Conservation (phyloP, 1,140 invertebrate species). For the Cecropterus lyciades region DNA sequence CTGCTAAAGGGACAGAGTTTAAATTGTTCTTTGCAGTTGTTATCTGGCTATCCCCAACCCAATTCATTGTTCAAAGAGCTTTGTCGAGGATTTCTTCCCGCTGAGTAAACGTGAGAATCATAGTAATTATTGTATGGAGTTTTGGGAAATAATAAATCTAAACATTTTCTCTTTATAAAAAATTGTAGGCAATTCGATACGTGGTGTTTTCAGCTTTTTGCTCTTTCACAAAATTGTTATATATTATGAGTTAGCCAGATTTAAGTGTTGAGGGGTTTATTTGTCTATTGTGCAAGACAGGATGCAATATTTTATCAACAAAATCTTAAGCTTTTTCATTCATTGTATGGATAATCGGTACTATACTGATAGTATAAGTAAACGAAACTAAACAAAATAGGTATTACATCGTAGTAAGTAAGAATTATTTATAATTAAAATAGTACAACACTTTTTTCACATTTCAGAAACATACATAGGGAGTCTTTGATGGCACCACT, state of each 20-base stretch:
- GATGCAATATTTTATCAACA: too few species aligned
- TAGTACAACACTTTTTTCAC: too few species aligned
- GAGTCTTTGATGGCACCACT: too few species aligned
- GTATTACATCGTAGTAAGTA: too few species aligned
- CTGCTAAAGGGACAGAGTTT: constrained; percentile 6
- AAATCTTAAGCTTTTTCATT: too few species aligned
- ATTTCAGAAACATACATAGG: too few species aligned
- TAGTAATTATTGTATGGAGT: constrained; percentile 37
- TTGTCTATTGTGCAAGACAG: too few species aligned
- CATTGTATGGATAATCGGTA: too few species aligned
- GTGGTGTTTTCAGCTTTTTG: constrained; percentile 1
- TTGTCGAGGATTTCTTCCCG: constrained; percentile 39
- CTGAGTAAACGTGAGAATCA: constrained; percentile 33
- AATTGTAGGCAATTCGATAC: constrained; percentile 30
- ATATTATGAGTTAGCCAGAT: constrained; percentile 4
- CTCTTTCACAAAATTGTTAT: constrained; percentile 12
- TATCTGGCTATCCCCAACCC: constrained; percentile 29
- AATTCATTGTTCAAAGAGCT: constrained; percentile 32
- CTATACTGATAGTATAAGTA: too few species aligned
- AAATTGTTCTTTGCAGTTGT: constrained; percentile 12
- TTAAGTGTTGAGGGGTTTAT: too few species aligned
- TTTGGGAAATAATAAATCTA: constrained; percentile 36
- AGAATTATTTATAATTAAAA: too few species aligned
- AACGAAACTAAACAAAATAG: too few species aligned
- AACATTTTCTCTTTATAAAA: constrained; percentile 19